A percentile compares a stretch with the other conserved stretches of the same genome.
Conservation (phyloP, 2,888 invertebrate species). For the Pherbina coryleti region DNA sequence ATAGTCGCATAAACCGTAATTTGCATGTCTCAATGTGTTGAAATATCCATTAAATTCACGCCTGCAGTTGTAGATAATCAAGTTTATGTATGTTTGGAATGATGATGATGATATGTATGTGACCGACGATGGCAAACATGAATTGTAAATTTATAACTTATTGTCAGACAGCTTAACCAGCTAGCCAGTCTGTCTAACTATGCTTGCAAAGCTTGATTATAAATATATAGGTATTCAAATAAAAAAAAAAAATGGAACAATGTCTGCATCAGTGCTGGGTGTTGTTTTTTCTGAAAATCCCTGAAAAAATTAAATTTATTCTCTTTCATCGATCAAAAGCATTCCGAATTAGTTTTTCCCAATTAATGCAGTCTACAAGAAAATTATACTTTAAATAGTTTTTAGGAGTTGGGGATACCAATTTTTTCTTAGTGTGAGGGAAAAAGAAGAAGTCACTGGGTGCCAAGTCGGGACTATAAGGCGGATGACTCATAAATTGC, state of each 20-base stretch:
- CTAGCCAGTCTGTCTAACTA: neutral
- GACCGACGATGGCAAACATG: slow-evolving; percentile 1
- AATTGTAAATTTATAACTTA: slow-evolving; percentile 10
- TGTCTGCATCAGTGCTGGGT: too few species aligned
- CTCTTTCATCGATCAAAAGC: too few species aligned
- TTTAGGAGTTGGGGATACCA: too few species aligned
- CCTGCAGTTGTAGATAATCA: slow-evolving; percentile 29
- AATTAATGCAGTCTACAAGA: too few species aligned
- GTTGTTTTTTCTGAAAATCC: too few species aligned
- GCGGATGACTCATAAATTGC: too few species aligned
- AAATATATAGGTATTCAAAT: neutral
- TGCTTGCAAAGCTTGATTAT: neutral
- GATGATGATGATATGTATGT: neutral
- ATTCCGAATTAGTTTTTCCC: too few species aligned
- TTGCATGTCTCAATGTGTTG: slow-evolving; percentile 27
- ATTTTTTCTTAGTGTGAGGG: too few species aligned
- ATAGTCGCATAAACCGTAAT: slow-evolving; percentile 15
- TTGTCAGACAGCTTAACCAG: slow-evolving; percentile 3
- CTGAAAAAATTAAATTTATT: neutral
- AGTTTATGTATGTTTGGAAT: neutral
- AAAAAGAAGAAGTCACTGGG: too few species aligned
- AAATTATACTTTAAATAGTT: too few species aligned
- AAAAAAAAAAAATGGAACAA: neutral
- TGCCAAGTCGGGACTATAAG: too few species aligned
- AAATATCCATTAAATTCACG: slow-evolving; percentile 35